Evolutionary conservation across 1,140 invertebrate genomes (phyloP).

Genomic region (Bombus difficillimus): DNA sequence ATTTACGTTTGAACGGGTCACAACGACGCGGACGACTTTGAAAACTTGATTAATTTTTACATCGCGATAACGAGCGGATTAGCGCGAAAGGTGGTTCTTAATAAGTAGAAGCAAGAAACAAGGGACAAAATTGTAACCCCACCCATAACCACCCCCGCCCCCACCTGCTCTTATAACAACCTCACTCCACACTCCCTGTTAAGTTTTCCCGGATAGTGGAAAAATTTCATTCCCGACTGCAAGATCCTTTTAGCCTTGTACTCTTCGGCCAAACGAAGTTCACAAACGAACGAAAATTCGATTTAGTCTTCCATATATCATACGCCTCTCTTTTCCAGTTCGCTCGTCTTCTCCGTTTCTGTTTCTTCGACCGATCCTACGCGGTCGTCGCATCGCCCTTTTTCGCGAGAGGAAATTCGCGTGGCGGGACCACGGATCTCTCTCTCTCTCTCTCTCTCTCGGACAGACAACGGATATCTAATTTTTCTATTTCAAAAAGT

Average conservation of each 20-base stretch:
- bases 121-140: not conserved
- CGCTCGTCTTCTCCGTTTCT: slow-evolving; percentile 10
- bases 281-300: slow-evolving; percentile 80
- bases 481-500: slow-evolving; percentile 79
- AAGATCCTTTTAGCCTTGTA: slow-evolving; percentile 66
- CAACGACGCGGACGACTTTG: too few species aligned
- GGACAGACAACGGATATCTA: slow-evolving; percentile 71
- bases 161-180: not conserved
- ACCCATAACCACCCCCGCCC: not conserved
- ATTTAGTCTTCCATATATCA: slow-evolving; percentile 79
- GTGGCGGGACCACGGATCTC: slow-evolving; percentile 26
- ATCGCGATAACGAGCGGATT: slow-evolving; percentile 28
- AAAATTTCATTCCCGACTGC: slow-evolving; percentile 66
- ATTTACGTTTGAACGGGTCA: slow-evolving; percentile 17
- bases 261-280: slow-evolving; percentile 75
- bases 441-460: slow-evolving; percentile 48
- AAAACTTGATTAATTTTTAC: slow-evolving; percentile 50
- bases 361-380: slow-evolving; percentile 23
- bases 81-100: not conserved
- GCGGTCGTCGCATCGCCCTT: not conserved
- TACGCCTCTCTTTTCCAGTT: slow-evolving; percentile 60
- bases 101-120: slow-evolving; percentile 18
- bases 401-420: slow-evolving; percentile 52
- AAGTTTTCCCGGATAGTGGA: slow-evolving; percentile 62
- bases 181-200: slow-evolving; percentile 27